phyloP scores from a whole-genome alignment of 2,797 vertebrate species.

The Microctenopoma lineatum region DNA sequence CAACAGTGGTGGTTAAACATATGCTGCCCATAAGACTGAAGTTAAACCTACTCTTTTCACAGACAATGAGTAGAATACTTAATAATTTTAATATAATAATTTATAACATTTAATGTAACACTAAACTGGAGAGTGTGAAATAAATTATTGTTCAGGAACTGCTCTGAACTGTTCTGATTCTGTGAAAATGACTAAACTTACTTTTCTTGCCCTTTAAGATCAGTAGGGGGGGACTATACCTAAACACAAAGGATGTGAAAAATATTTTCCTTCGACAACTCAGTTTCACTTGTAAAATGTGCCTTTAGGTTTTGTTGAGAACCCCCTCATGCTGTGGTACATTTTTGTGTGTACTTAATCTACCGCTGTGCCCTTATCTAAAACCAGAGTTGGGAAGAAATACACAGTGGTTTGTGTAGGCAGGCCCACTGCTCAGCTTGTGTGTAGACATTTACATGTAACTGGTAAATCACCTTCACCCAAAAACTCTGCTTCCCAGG shows the following conservation, averaged over 20 bases:
- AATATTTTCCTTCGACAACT: too few relatives aligned
- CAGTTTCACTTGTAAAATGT: too few relatives aligned
- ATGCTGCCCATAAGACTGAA: too few relatives aligned
- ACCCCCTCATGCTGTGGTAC: too few relatives aligned
- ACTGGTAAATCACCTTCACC: not conserved
- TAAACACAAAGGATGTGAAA: slow-evolving; percentile 21
- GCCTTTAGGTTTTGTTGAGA: too few relatives aligned
- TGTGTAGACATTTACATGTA: not conserved
- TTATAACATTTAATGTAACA: not conserved
- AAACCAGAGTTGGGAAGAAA: slow-evolving; percentile 18
- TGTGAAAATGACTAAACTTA: slow-evolving; percentile 30
- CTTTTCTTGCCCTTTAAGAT: slow-evolving; percentile 18
- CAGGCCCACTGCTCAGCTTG: not conserved
- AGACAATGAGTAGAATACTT: too few relatives aligned
- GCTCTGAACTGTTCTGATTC: slow-evolving; percentile 6
- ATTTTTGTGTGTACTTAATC: too few relatives aligned
- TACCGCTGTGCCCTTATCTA: not conserved
- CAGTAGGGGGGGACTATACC: slow-evolving; percentile 33
- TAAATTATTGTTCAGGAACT: not conserved
- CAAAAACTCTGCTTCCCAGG: too few relatives aligned
- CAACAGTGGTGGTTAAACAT: not conserved
- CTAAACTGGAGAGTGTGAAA: not conserved
- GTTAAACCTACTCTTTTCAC: too few relatives aligned
- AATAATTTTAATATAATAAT: too few relatives aligned
- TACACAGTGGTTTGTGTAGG: slow-evolving; percentile 2